Evolutionary conservation across 2,113 vertebrate species (phyloP), one percentile per base, ranked within the genome.

Genomic region (Puntigrus tetrazona): DNA sequence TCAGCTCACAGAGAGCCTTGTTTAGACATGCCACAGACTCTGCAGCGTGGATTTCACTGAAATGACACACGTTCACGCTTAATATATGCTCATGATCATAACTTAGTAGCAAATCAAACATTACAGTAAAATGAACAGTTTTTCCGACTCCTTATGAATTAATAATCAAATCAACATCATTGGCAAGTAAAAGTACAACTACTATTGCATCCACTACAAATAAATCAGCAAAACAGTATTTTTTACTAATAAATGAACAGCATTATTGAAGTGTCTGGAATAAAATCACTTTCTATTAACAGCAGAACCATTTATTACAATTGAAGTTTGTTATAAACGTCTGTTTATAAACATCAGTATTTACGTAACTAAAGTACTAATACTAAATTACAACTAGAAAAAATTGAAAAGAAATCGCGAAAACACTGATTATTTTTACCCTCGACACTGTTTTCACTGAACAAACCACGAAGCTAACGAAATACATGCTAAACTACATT

Each of bases 11-110:
- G 81, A 97, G 91, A 7, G 97, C 97, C 81, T 91, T 94, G 87
- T 95, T 96, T 85, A 98, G 92, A 89, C 95, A 97, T 1, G 94
- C 88, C 72, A 97, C 93, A 3, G 95, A 96, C 89, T 99, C 96
- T 8, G 94, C 94, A 5, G 96, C 96, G 82, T 98, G 89, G 70
- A 95, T 91, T 83, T 98, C 97, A 83, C 97, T 99, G 91, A 5
- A 89, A 81, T 43, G 67, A 72, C 18, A 87, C 41, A 82, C 34
- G 27, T 52, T 83, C 38, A 80, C 1, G n/a, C 38, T 34, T 38
- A 38, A 16, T 34, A 34, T 29, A 20, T 18, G 27, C 47, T 50
- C 1, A 0, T 1, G 47, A 8, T 69, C 31, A 45, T n/a, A 6
- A 14, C 4, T 14, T 10, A 3, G 10, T 3, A 14, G 69, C 41